Evolutionary conservation across 2,797 vertebrate species (phyloP), one percentile per base, ranked within the genome.

Genomic region (Amblyraja radiata): DNA sequence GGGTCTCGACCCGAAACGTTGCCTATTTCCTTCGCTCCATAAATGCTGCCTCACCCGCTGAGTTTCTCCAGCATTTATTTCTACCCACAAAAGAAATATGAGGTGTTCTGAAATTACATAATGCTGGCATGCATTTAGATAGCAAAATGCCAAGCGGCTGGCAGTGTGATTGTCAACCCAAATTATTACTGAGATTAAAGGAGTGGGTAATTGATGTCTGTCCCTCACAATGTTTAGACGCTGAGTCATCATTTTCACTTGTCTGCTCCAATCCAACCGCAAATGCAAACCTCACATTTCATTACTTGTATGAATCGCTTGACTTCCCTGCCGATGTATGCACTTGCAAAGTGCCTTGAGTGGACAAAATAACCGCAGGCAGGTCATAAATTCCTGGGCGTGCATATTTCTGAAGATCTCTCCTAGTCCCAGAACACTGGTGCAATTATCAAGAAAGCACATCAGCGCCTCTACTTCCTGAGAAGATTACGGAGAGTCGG

Each of bases 101-200:
- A 46, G 46, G 46, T 46, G 46, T 73, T 46, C 73, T 73, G 39
- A 73, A 90, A 63, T n/a, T 36, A 23, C 36, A 25, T 25, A 6
- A n/a, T 73, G 68, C 73, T 28, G 8, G 63, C n/a, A 32, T 68
- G 61, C 68, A 39, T 71, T 90, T 18, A 28, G 32, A 73, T 90
- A 46, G 65, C 36, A 68, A 46, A 90, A 90, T 21, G 36, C 36
- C 25, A 32, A 73, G 88, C 23, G 68, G 68, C 68, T 39, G 36
- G 10, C 36, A 0, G 25, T 86, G 58, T 73, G 21, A 73, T 11
- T 46, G 88, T 13, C 32, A 46, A 46, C 36, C 65, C 68, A 46
- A 90, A 46, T 90, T 71, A 73, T 90, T 73, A 18, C 36, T 39
- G 68, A 90, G 88, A 46, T 73, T 71, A 90, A 90, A 90, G 32